Conservation (phyloP, 2,888 invertebrate genomes). For the Plagiodera versicolora region DNA sequence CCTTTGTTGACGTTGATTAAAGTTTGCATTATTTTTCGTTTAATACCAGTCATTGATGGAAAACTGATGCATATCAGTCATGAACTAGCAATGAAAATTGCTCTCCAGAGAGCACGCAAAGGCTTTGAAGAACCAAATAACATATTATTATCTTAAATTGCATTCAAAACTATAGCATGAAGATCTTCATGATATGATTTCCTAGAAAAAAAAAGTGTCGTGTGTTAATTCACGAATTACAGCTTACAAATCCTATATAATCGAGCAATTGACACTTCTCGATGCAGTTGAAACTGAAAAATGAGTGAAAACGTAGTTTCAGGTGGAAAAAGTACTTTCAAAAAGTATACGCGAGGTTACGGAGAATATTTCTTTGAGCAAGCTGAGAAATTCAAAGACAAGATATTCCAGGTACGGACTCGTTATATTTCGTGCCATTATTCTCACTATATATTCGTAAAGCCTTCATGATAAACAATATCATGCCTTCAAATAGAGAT, state of each 20-base stretch:
- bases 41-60: neutral
- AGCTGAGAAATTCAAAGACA: slow-evolving; percentile 32
- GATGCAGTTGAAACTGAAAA: neutral
- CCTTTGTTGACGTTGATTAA: too few relatives aligned
- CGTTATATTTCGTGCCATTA: too few relatives aligned
- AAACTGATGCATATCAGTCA: neutral
- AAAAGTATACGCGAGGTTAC: slow-evolving; percentile 33
- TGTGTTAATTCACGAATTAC: neutral
- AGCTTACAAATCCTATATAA: neutral
- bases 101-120: neutral
- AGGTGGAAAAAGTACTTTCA: slow-evolving; percentile 9
- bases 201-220: neutral
- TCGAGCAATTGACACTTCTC: neutral
- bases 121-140: neutral
- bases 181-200: neutral
- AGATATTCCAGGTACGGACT: slow-evolving; percentile 38
- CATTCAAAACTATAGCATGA: neutral
- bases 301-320: slow-evolving; percentile 3
- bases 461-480: too few relatives aligned
- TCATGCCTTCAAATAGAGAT: too few relatives aligned
- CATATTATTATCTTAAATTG: neutral
- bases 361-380: slow-evolving; percentile 36
- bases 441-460: too few relatives aligned
- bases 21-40: too few relatives aligned
- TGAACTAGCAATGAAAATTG: neutral